Conservation (phyloP, 2,113 vertebrate species). For the Eidolon helvum region DNA sequence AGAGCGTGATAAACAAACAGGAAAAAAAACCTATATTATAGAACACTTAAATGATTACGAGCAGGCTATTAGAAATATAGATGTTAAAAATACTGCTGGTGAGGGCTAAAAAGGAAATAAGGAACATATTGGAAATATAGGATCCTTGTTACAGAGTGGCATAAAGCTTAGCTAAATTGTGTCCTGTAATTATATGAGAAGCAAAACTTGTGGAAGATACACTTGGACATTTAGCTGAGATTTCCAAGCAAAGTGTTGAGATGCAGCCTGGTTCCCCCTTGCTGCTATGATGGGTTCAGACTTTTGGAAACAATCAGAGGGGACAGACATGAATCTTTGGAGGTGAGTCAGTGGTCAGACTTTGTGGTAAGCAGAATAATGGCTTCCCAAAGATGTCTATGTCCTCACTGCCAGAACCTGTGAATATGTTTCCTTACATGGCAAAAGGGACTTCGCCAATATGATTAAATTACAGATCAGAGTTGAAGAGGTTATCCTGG, state of each 20-base stretch:
- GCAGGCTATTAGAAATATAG: background rate
- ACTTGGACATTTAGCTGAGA: background rate
- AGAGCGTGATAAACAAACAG: background rate
- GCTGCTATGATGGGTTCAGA: background rate
- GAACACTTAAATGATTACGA: background rate
- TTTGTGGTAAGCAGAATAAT: background rate
- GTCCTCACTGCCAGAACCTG: background rate
- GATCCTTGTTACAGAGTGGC: background rate
- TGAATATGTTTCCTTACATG: background rate
- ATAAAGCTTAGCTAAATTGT: background rate
- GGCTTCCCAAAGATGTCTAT: background rate
- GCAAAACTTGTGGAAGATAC: background rate
- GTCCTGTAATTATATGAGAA: background rate
- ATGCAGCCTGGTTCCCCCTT: background rate
- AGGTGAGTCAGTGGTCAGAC: background rate
- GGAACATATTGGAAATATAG: fast-evolving
- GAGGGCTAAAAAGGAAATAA: background rate
- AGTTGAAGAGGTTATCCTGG: background rate
- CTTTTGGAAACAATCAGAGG: background rate
- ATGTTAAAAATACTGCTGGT: background rate
- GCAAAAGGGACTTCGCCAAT: background rate
- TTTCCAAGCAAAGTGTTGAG: background rate
- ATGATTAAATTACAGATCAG: background rate
- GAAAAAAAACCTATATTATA: background rate
- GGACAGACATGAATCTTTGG: background rate